Evolutionary conservation across 2,888 invertebrate genomes (phyloP).

Genomic region (Ennomos fuscantarius): DNA sequence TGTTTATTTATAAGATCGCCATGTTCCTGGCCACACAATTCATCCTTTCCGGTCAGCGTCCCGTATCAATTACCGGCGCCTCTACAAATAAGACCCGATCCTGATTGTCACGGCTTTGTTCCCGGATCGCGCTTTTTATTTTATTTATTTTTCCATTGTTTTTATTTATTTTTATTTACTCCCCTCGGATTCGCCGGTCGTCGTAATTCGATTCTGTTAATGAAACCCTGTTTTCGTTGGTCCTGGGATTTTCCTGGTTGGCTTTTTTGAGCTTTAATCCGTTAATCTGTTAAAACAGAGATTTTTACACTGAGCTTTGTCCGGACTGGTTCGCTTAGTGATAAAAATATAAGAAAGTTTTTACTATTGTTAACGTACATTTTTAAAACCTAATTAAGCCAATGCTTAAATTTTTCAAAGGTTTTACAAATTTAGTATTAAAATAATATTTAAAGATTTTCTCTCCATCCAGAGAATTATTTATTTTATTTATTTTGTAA

Average conservation of each 20-base stretch:
- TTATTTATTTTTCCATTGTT: conserved; percentile 28
- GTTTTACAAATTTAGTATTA: no score
- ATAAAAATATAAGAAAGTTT: no score
- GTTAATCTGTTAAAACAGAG: conserved; percentile 30
- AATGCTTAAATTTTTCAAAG: no score
- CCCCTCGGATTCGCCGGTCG: conserved; percentile 30
- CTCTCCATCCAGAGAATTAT: no score
- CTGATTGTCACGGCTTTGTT: conserved; percentile 67
- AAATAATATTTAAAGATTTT: no score
- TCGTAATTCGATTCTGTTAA: conserved; percentile 50
- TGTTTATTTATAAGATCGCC: conserved; percentile 31
- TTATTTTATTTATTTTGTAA: no score
- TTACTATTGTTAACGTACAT: no score
- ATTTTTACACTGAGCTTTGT: conserved; percentile 2
- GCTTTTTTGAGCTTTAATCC: conserved; percentile 24
- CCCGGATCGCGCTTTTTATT: conserved; percentile 43
- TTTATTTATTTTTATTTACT: conserved; percentile 39
- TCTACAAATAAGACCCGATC: conserved; percentile 70
- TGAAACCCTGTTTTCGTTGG: conserved; percentile 47
- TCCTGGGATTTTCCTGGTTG: conserved; percentile 36
- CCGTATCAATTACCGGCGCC: conserved; percentile 75
- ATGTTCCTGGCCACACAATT: conserved; percentile 45
- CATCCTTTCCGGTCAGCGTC: conserved; percentile 56
- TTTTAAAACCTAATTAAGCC: no score
- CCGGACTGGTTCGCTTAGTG: no score